phyloP scores from a whole-genome alignment of 2,888 invertebrate species.

The Agrochola macilenta region DNA sequence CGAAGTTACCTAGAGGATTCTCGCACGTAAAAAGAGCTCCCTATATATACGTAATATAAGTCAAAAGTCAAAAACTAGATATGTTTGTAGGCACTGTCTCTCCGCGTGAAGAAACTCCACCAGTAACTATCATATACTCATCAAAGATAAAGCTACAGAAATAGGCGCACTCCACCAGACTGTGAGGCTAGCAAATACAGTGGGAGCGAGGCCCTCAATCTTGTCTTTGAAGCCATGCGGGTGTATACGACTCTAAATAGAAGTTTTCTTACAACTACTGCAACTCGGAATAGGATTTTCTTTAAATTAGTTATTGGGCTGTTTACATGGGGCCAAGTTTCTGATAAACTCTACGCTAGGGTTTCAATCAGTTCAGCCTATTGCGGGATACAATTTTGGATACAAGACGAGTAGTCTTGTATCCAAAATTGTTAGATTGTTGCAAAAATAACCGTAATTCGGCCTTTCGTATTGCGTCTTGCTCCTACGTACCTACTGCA shows the following conservation, averaged over 20 bases:
- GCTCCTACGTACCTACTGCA: not conserved
- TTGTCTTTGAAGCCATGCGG: slow-evolving; percentile 53
- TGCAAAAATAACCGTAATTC: no score
- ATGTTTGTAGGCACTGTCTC: not conserved
- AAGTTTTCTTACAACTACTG: slow-evolving; percentile 37
- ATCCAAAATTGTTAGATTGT: no score
- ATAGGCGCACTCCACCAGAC: slow-evolving; percentile 46
- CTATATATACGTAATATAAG: not conserved
- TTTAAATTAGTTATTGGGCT: not conserved
- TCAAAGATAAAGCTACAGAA: slow-evolving; percentile 45
- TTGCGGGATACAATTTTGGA: not conserved
- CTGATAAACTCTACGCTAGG: no score
- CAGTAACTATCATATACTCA: slow-evolving; percentile 3
- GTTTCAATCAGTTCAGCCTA: not conserved
- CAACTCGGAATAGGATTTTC: slow-evolving; percentile 26
- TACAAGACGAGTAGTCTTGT: no score
- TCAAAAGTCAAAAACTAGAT: not conserved
- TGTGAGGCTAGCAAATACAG: slow-evolving; percentile 38
- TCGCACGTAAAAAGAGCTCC: not conserved
- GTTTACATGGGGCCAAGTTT: no score
- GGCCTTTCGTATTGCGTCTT: not conserved
- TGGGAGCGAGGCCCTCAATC: slow-evolving; percentile 47
- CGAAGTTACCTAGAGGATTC: slow-evolving; percentile 7
- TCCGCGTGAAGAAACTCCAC: slow-evolving; percentile 12
- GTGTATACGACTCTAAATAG: slow-evolving; percentile 35